Evolutionary conservation across 2,888 invertebrate genomes (phyloP).

Genomic region (Rhogogaster chlorosoma): DNA sequence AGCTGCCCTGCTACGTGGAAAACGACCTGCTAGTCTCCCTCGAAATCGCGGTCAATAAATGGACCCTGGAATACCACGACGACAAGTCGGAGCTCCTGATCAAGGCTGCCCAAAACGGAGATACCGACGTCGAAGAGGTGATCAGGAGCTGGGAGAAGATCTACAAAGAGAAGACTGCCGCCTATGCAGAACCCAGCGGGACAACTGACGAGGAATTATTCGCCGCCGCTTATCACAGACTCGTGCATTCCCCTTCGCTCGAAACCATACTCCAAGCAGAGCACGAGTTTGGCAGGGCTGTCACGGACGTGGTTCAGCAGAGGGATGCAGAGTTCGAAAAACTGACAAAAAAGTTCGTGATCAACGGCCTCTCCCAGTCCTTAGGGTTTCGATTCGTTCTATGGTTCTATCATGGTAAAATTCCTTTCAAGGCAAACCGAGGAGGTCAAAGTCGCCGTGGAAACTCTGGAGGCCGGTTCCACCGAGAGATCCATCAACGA

Average conservation of each 20-base stretch:
- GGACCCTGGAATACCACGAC: conserved; percentile 85
- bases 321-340: conserved; percentile 87
- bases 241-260: conserved; percentile 92
- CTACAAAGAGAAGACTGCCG: conserved; percentile 89
- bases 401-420: not conserved
- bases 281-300: conserved; percentile 90
- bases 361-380: not conserved
- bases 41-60: conserved; percentile 82
- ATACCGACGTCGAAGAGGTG: conserved; percentile 86
- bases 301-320: conserved; percentile 86
- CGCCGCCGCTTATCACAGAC: conserved; percentile 90
- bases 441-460: conserved; percentile 94
- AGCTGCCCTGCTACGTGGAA: conserved; percentile 85
- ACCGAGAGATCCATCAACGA: conserved; percentile 93
- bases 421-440: conserved; percentile 84
- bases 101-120: conserved; percentile 82
- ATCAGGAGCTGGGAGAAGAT: conserved; percentile 89
- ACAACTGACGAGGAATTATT: conserved; percentile 93
- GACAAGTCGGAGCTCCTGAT: conserved; percentile 83
- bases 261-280: conserved; percentile 94
- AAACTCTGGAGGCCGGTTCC: conserved; percentile 87
- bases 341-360: conserved; percentile 82
- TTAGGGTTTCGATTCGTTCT: not conserved
- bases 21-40: conserved; percentile 83
- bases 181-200: conserved; percentile 90